Evolutionary conservation across 2,888 invertebrate species (phyloP).

Genomic region (Cantharis rufa): DNA sequence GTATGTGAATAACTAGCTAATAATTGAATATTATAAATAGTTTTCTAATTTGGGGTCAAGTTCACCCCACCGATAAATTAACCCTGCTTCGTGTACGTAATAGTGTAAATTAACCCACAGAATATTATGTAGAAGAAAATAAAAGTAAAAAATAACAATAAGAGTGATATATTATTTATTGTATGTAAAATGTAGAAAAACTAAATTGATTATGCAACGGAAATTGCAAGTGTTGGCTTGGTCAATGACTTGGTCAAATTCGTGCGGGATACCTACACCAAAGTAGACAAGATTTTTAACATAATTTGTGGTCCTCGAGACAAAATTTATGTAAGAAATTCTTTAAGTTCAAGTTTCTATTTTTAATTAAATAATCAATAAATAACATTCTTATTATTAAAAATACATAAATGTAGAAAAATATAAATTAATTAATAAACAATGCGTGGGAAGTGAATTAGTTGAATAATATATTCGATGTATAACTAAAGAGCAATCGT

Average conservation of each 20-base stretch:
- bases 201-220: not conserved
- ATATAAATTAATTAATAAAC: not conserved
- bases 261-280: not conserved
- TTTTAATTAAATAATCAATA: not conserved
- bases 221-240: not conserved
- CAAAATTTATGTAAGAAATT: not conserved
- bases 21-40: too few species aligned
- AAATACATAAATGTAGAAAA: not conserved
- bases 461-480: not conserved
- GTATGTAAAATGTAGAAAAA: not conserved
- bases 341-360: not conserved
- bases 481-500: not conserved
- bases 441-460: not conserved
- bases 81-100: too few species aligned
- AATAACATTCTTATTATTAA: not conserved
- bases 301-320: not conserved
- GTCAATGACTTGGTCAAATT: not conserved
- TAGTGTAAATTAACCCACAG: too few species aligned
- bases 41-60: too few species aligned
- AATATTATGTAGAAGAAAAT: not conserved
- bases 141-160: not conserved
- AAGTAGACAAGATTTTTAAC: not conserved
- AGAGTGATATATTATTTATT: not conserved
- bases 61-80: too few species aligned
- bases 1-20: too few species aligned